Conservation (phyloP, 2,797 vertebrate species). For the Neosilurus mollespiculum region DNA sequence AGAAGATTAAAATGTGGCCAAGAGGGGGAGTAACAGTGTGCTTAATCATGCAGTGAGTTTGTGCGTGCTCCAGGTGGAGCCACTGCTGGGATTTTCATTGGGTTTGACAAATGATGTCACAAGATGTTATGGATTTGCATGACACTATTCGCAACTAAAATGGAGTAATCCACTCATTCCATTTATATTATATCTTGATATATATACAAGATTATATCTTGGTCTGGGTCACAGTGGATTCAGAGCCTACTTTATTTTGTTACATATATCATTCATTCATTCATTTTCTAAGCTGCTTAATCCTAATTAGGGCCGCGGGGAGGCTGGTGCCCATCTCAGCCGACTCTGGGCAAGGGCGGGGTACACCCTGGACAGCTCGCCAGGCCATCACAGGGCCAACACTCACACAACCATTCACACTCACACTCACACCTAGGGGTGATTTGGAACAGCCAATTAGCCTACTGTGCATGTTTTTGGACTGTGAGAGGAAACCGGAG, state of each 20-base stretch:
- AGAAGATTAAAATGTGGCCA: not conserved
- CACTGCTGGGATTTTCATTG: not conserved
- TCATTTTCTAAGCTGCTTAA: no score
- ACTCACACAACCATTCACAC: no score
- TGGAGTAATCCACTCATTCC: not conserved
- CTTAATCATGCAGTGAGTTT: not conserved
- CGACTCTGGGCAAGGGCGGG: no score
- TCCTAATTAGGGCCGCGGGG: no score
- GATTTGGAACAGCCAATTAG: no score
- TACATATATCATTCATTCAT: no score
- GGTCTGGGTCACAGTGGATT: not conserved
- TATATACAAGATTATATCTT: not conserved
- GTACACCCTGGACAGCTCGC: no score
- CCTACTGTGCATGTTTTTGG: no score
- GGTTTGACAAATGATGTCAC: not conserved
- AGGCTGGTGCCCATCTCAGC: no score
- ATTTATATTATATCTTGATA: conserved; percentile 1
- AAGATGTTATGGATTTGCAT: not conserved
- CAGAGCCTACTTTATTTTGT: not conserved
- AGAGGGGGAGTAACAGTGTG: not conserved
- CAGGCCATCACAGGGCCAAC: no score
- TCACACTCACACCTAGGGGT: no score
- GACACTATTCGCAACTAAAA: not conserved
- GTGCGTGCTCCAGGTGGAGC: conserved; percentile 12
- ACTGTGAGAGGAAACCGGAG: no score